These are phyloP conservation scores for Sebastes itinus DNA, from an alignment of 2,797 vertebrate genomes.

Conservation along the genomic window DNA sequence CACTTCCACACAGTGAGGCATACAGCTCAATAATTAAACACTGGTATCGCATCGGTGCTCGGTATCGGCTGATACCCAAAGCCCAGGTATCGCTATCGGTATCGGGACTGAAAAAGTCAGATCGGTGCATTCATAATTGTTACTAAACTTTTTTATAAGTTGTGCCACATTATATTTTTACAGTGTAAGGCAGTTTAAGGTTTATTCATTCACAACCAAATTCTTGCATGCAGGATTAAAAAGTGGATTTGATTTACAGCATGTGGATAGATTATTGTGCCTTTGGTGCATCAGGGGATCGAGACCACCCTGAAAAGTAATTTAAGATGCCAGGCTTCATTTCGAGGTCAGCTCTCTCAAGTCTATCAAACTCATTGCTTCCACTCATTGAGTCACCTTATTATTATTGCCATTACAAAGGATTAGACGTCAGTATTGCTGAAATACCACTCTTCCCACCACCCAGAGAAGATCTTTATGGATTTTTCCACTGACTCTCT, in stretches of 20 bases:
- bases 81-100: neutral
- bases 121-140: neutral
- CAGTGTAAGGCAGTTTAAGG: neutral
- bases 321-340: conserved; percentile 43
- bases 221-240: conserved; percentile 15
- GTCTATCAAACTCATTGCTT: conserved; percentile 66
- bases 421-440: conserved; percentile 64
- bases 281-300: conserved; percentile 30
- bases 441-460: conserved; percentile 55
- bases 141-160: neutral
- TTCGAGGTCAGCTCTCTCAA: conserved; percentile 49
- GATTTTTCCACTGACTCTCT: conserved; percentile 68
- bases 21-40: neutral
- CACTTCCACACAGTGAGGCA: too few relatives aligned
- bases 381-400: conserved; percentile 60
- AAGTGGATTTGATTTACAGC: conserved; percentile 35
- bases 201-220: conserved; percentile 16
- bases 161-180: neutral
- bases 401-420: conserved; percentile 74
- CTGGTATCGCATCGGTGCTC: neutral
- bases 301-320: conserved; percentile 64
- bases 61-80: neutral
- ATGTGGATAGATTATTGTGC: conserved; percentile 32
- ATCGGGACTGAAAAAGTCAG: neutral
- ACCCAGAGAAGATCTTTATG: conserved; percentile 49